Conservation (phyloP, 2,113 vertebrate species). For the Passer montanus region DNA sequence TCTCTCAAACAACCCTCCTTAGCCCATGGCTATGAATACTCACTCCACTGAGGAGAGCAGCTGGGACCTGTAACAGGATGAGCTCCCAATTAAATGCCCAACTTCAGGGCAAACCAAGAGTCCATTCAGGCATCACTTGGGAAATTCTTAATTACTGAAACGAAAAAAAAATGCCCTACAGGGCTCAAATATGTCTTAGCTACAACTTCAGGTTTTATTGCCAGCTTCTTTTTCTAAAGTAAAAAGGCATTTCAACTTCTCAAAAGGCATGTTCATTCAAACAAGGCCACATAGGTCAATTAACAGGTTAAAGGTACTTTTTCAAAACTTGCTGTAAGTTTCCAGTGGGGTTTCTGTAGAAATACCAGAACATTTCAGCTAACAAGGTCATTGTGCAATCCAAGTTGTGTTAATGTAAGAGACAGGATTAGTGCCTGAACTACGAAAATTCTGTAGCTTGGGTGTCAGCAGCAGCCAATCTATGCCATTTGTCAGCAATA, state of each 20-base stretch:
- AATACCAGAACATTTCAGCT: background rate
- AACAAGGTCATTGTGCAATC: background rate
- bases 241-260: background rate
- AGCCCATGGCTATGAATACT: background rate
- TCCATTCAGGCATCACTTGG: background rate
- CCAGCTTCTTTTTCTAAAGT: background rate
- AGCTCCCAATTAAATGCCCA: background rate
- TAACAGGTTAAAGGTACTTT: background rate
- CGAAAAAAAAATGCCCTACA: rapidly evolving
- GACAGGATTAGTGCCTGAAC: background rate
- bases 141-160: background rate
- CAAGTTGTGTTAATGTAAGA: background rate
- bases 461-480: background rate
- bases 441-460: background rate
- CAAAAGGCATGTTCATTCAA: background rate
- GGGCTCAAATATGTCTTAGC: rapidly evolving
- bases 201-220: background rate
- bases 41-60: background rate
- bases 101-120: background rate
- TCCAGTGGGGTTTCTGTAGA: background rate
- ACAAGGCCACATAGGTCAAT: background rate
- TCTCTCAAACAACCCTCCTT: slow-evolving; percentile 18
- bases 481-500: background rate
- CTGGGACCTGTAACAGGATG: background rate
- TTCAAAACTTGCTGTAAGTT: background rate